Evolutionary conservation across 2,888 invertebrate species (phyloP).

Genomic region (Spialia ferax): DNA sequence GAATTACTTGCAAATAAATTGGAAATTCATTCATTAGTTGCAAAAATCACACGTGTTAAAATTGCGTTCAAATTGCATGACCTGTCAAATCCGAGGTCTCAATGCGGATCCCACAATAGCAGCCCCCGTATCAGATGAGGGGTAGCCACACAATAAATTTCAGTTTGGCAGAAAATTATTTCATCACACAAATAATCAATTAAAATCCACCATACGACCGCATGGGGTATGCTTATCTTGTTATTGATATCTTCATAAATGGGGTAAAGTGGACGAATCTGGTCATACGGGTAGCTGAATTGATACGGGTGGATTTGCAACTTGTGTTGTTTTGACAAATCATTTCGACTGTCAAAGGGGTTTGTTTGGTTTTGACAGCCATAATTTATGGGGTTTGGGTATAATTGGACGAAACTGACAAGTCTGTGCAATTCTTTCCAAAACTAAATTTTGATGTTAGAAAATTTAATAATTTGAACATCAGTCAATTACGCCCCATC

Average conservation of each 20-base stretch:
- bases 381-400: background rate
- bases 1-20: background rate
- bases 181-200: slow-evolving; percentile 77
- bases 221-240: slow-evolving; percentile 70
- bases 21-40: background rate
- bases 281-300: slow-evolving; percentile 74
- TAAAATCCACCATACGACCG: slow-evolving; percentile 66
- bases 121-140: slow-evolving; percentile 44
- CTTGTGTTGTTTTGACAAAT: slow-evolving; percentile 71
- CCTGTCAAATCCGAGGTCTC: slow-evolving; percentile 43
- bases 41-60: slow-evolving; percentile 32
- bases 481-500: no score
- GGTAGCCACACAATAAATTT: slow-evolving; percentile 54
- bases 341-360: slow-evolving; percentile 54
- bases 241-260: slow-evolving; percentile 84
- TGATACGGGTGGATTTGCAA: slow-evolving; percentile 76
- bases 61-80: slow-evolving; percentile 41
- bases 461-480: no score
- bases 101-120: slow-evolving; percentile 25
- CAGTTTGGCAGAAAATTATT: slow-evolving; percentile 67
- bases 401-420: background rate
- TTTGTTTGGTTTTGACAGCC: slow-evolving; percentile 19
- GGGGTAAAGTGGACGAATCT: slow-evolving; percentile 78
- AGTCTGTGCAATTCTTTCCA: background rate
- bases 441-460: no score